These are phyloP conservation scores for Alca torda DNA, from an alignment of 2,797 vertebrate species.

Conservation along the genomic window DNA sequence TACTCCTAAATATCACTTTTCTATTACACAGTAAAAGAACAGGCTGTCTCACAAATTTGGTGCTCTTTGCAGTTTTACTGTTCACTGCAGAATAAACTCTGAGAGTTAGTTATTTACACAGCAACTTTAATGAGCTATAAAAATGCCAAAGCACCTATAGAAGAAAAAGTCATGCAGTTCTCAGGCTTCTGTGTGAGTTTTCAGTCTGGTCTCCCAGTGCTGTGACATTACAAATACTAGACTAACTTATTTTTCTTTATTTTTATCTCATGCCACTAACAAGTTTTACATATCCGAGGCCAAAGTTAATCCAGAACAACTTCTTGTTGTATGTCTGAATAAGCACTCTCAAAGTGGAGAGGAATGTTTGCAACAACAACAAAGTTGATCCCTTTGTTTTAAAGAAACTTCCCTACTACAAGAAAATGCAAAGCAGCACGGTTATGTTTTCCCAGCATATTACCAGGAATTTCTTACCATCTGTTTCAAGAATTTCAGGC, in stretches of 20 bases:
- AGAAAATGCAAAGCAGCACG: neutral
- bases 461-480: neutral
- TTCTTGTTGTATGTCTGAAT: neutral
- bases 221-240: neutral
- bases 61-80: neutral
- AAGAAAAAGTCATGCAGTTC: neutral
- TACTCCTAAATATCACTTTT: neutral
- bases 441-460: neutral
- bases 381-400: neutral
- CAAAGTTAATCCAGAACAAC: neutral
- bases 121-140: neutral
- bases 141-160: neutral
- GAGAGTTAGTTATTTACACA: neutral
- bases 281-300: neutral
- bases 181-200: neutral
- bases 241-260: neutral
- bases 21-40: neutral
- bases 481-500: neutral
- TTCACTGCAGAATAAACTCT: neutral
- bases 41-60: neutral
- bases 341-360: neutral
- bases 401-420: neutral
- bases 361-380: neutral
- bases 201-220: neutral
- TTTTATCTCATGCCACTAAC: neutral